Base-by-base conservation (phyloP, 1,140 invertebrate species). In the Temnothorax curvispinosus region DNA sequence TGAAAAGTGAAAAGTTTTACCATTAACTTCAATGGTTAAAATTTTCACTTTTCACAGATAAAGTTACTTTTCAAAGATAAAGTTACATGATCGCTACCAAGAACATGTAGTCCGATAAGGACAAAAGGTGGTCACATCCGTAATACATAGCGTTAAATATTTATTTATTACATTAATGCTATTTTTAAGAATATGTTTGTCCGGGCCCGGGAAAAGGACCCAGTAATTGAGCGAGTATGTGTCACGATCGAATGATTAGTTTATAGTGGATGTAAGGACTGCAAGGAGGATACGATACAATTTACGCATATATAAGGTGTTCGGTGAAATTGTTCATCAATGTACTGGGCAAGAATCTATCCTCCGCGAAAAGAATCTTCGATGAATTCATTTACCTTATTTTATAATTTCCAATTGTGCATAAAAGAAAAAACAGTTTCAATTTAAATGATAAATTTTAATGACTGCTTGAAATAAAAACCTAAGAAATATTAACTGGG, bases 161-260 rank as follows among this genome's bases (percentile, higher is more conserved):
- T 84, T 82, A 82, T 82, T 82, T 84, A 75, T 84, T 84, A 74
- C 41, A 15, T 50, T 75, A 71, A 74, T 50, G n/a, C 6, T 74
- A 71, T 21, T 74, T 60, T 74, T 84, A 60, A 75, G 41, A 60
- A 62, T 60, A 82, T 72, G 62, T 69, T 27, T 69, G 8, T 52
- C 32, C n/a, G 27, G 4, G 11, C n/a, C 11, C 21, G 21, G 8
- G 13, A 44, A 7, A 27, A 62, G 5, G 18, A 78, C 27, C 15
- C 41, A 47, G 18, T 44, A 32, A n/a, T 65, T 11, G 27, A 65
- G 18, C 27, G 58, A 64, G 0, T 47, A 38, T 47, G 11, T 60
- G 18, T 54, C 7, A 7, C 15, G 18, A 71, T 69, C 8, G 47
- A 69, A 54, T 47, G 60, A 62, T 78, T 67, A 9, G 4, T 21